Base-by-base conservation (phyloP, 2,888 invertebrate genomes). In the Trachelus tabidus region DNA sequence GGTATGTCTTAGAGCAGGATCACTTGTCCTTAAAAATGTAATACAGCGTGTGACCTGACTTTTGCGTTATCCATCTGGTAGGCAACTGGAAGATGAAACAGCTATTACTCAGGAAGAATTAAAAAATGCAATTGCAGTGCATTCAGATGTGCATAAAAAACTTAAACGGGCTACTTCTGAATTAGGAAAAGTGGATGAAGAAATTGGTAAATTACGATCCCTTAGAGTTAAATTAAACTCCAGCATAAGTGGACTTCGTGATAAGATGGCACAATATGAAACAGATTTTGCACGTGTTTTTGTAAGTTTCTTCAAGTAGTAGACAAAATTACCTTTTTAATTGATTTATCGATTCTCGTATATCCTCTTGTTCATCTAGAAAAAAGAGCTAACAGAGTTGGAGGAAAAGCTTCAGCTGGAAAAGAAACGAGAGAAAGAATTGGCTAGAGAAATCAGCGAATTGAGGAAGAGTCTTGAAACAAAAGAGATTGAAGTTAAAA, bases 361-460 rank as follows among this genome's bases (percentile, higher is more conserved):
- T 15, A 12, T 74, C 23, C 15, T 11, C 15, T 34, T 9, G 68
- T 78, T 79, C 80, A 81, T 81, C 75, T 75, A 91, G 92, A 81
- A 87, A 81, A 89, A 89, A 4, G 93, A 94, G 82, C 90, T 93
- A 40, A 78, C 84, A 30, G 92, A 92, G 69, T 88, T 91, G 23
- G 91, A 93, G 77, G 83, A 81, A 80, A 56, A 84, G 80, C 1
- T 90, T 87, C 11, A 83, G 4, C 80, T 87, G 31, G 85, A 85
- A 69, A 83, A 83, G 79, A 80, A 77, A 9, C 81, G 89, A 12
- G 84, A 87, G 73, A 83, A 81, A 40, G 87, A 89, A 74, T 83
- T 92, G 12, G 81, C 85, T 40, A 85, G 91, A 76, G 91, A 91
- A 77, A 81, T 91, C 71, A 80, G 82, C 6, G 89, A 92, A 73